Evolutionary conservation across 2,113 vertebrate genomes (phyloP).

Genomic region (Dromaius novaehollandiae): DNA sequence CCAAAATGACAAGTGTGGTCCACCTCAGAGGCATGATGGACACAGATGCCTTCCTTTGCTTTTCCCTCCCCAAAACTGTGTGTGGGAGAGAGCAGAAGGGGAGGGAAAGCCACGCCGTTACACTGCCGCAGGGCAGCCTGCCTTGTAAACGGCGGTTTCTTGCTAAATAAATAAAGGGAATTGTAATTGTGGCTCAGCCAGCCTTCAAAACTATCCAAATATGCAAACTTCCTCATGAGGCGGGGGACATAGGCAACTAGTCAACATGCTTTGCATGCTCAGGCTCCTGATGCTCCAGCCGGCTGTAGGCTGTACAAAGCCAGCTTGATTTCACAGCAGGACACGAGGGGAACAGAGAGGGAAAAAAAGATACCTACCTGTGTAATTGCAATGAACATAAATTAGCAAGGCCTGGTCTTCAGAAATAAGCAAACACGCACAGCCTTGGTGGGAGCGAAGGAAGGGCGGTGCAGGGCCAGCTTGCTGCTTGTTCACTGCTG

Average conservation of each 20-base stretch:
- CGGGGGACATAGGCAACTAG: not conserved
- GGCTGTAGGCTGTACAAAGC: not conserved
- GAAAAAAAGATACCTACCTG: not conserved
- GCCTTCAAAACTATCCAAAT: not conserved
- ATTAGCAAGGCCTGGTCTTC: not conserved
- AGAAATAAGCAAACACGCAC: not conserved
- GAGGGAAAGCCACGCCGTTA: not conserved
- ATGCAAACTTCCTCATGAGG: not conserved
- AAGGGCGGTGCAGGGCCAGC: not conserved
- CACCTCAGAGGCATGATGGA: not conserved
- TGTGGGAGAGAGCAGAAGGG: not conserved
- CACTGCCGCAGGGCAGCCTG: not conserved
- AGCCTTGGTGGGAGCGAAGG: not conserved
- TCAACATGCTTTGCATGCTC: not conserved
- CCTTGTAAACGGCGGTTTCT: not conserved
- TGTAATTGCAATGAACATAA: not conserved
- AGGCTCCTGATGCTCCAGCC: not conserved
- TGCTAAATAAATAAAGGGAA: not conserved
- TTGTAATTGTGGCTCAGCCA: not conserved
- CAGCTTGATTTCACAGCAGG: conserved; percentile 6
- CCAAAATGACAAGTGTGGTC: not conserved
- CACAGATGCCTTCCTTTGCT: not conserved
- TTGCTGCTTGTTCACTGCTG: not conserved
- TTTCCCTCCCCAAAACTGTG: not conserved
- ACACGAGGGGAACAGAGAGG: not conserved